phyloP scores from a whole-genome alignment of 2,888 invertebrate genomes.

The Herminia tarsipennalis region DNA sequence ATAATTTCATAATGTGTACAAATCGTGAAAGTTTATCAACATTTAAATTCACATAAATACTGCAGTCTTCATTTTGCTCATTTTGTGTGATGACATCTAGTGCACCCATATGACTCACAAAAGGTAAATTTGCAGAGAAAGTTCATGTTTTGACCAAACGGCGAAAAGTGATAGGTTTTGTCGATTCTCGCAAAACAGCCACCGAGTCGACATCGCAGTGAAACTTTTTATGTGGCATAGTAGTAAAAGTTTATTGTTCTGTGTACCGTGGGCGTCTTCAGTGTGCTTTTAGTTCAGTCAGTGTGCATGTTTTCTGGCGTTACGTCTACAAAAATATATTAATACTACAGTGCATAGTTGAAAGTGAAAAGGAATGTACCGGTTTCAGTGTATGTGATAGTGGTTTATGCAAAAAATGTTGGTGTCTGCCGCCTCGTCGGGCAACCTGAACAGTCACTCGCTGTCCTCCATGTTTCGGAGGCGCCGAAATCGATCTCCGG shows the following conservation, averaged over 20 bases:
- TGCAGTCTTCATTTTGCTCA: no score
- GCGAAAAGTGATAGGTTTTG: slow-evolving; percentile 56
- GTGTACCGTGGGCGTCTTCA: slow-evolving; percentile 35
- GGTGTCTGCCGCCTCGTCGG: slow-evolving; percentile 60
- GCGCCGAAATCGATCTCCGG: slow-evolving; percentile 57
- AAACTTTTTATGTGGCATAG: slow-evolving; percentile 51
- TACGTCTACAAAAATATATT: slow-evolving; percentile 9
- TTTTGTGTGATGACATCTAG: slow-evolving; percentile 21
- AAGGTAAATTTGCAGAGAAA: slow-evolving; percentile 54
- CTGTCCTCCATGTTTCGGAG: slow-evolving; percentile 72
- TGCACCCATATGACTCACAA: slow-evolving; percentile 29
- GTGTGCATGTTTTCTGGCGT: slow-evolving; percentile 28
- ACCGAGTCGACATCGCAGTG: slow-evolving; percentile 42
- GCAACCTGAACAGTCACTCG: slow-evolving; percentile 64
- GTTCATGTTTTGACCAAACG: slow-evolving; percentile 56
- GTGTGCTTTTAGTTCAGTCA: slow-evolving; percentile 38
- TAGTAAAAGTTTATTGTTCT: slow-evolving; percentile 54
- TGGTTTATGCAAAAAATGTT: slow-evolving; percentile 56
- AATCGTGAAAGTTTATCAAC: no score
- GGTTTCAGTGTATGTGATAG: slow-evolving; percentile 43
- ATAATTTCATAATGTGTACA: no score
- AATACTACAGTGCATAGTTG: slow-evolving; percentile 21
- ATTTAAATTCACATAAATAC: no score
- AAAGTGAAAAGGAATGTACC: slow-evolving; percentile 41
- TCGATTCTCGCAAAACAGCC: slow-evolving; percentile 40